Evolutionary conservation across 2,888 invertebrate species (phyloP).

Genomic region (Sphaerophoria taeniata): DNA sequence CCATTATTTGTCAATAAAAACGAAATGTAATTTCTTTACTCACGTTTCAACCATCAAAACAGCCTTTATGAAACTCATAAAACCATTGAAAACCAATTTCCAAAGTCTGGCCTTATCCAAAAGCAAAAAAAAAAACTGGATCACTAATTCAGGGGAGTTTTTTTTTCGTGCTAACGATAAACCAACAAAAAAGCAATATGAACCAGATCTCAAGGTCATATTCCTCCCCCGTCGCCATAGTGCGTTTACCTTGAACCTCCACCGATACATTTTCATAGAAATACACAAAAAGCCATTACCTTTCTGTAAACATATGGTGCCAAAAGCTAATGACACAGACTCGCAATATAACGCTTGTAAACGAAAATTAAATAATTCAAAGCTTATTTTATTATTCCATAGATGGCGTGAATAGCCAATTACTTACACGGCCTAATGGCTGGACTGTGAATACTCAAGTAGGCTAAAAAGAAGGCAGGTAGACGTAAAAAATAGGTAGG

Average conservation of each 20-base stretch:
- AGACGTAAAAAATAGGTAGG: neutral
- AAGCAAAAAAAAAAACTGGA: neutral
- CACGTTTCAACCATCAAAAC: too few species aligned
- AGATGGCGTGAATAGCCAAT: slow-evolving; percentile 63
- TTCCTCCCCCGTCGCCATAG: neutral
- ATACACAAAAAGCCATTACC: slow-evolving; percentile 7
- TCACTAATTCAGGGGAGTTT: slow-evolving; percentile 1
- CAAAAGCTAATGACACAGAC: slow-evolving; percentile 35
- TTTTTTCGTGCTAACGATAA: neutral
- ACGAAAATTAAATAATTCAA: slow-evolving; percentile 53
- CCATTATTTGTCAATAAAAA: too few species aligned
- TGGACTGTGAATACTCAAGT: slow-evolving; percentile 56
- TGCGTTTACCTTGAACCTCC: slow-evolving; percentile 16
- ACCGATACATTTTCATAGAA: neutral
- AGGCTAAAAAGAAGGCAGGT: neutral
- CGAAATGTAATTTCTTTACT: too few species aligned
- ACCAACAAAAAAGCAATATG: neutral
- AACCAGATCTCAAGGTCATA: slow-evolving; percentile 20
- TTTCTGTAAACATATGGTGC: slow-evolving; percentile 18
- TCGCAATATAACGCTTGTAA: slow-evolving; percentile 19
- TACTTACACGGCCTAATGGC: slow-evolving; percentile 41
- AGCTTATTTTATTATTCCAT: slow-evolving; percentile 57
- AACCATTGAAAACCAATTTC: too few species aligned
- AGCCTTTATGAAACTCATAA: too few species aligned
- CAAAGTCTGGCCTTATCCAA: neutral